A percentile compares a stretch with the other conserved stretches of the same genome.
Evolutionary conservation across 2,797 vertebrate genomes (phyloP).

Genomic region (Dryobates pubescens): DNA sequence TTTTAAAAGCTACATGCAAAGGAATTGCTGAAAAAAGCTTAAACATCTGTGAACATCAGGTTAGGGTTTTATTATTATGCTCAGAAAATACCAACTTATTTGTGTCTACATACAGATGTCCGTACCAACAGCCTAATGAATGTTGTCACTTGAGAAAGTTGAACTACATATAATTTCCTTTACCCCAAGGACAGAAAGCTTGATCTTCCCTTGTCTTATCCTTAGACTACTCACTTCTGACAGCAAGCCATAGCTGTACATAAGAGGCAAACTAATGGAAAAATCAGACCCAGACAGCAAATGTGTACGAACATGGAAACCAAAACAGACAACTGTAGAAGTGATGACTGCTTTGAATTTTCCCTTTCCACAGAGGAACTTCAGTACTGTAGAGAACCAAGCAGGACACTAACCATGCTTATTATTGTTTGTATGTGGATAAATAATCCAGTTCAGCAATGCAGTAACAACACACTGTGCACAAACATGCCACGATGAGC

Average conservation of each 20-base stretch:
- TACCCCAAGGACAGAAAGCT: constrained; percentile 33
- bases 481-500: neutral
- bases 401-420: neutral
- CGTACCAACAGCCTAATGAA: constrained; percentile 29
- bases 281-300: constrained; percentile 25
- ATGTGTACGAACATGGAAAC: constrained; percentile 13
- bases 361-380: neutral
- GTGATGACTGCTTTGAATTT: constrained; percentile 10
- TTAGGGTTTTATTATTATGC: neutral
- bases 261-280: neutral
- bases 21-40: neutral
- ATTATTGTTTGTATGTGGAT: neutral
- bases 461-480: neutral
- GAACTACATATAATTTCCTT: constrained; percentile 24
- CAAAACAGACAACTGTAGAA: constrained; percentile 21
- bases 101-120: neutral
- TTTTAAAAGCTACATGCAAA: neutral
- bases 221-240: neutral
- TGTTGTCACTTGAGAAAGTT: constrained; percentile 44
- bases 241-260: neutral
- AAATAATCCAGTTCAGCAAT: neutral
- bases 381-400: neutral
- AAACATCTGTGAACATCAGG: neutral
- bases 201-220: constrained; percentile 42
- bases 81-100: constrained; percentile 13